Conservation (phyloP, 2,113 vertebrate species). For the Cnemophilus loriae region DNA sequence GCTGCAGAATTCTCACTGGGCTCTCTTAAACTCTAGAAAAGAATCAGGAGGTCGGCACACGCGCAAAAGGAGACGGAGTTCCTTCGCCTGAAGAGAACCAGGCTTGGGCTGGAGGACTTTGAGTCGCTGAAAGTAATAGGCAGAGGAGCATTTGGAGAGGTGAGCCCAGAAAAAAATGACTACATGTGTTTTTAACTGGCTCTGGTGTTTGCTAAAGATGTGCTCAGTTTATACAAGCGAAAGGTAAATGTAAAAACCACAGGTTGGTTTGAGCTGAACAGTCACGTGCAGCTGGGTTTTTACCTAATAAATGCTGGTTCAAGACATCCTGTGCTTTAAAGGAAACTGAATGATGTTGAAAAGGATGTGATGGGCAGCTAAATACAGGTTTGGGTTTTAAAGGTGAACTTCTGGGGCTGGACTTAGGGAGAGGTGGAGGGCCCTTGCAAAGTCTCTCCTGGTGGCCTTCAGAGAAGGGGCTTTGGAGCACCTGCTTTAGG, state of each 20-base stretch:
- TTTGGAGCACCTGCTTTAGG: not conserved
- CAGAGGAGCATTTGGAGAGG: conserved; percentile 86
- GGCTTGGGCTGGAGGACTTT: conserved; percentile 83
- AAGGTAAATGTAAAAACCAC: not conserved
- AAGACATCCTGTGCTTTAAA: not conserved
- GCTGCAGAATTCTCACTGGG: not conserved
- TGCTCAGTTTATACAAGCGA: not conserved
- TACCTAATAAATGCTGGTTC: not conserved
- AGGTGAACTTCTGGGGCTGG: not conserved
- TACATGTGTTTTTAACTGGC: accelerated
- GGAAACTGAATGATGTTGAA: not conserved
- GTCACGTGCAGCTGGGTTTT: accelerated
- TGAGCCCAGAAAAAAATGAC: conserved; percentile 1
- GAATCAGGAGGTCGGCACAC: conserved; percentile 78
- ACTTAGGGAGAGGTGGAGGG: not conserved
- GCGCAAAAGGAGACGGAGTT: conserved; percentile 84
- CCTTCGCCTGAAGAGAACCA: conserved; percentile 82
- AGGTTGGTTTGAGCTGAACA: not conserved
- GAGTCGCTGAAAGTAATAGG: conserved; percentile 86
- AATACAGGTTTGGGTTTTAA: not conserved
- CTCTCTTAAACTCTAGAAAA: conserved; percentile 68
- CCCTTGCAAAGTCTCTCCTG: not conserved
- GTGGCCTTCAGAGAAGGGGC: not conserved
- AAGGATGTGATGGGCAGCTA: not conserved
- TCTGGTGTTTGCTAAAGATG: not conserved